phyloP scores from a whole-genome alignment of 2,797 vertebrate species.

The Sebastes iracundus region DNA sequence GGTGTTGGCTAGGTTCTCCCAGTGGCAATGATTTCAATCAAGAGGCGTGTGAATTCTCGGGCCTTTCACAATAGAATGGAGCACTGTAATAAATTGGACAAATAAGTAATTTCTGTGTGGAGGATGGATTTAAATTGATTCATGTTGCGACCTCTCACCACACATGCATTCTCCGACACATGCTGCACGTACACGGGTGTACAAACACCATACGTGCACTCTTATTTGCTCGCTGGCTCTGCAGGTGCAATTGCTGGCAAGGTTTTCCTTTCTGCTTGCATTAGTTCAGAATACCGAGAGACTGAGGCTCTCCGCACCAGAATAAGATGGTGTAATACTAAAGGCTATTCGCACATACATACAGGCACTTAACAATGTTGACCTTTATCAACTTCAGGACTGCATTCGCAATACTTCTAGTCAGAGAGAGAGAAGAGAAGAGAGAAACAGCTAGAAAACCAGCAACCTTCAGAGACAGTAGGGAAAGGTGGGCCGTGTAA shows the following conservation, averaged over 20 bases:
- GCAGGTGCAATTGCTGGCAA: constrained; percentile 20
- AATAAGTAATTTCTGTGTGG: constrained; percentile 78
- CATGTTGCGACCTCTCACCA: constrained; percentile 45
- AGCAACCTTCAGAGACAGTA: constrained; percentile 5
- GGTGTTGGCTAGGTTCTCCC: constrained; percentile 60
- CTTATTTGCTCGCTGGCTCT: background rate
- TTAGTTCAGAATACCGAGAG: constrained; percentile 2
- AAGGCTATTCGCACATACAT: constrained; percentile 43
- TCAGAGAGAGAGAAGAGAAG: constrained; percentile 12
- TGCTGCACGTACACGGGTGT: constrained; percentile 3
- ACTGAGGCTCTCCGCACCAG: background rate
- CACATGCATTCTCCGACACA: constrained; percentile 18
- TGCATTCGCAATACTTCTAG: constrained; percentile 50
- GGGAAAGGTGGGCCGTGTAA: constrained; percentile 15
- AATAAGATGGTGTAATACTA: constrained; percentile 27
- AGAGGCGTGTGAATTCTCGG: constrained; percentile 65
- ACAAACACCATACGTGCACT: background rate
- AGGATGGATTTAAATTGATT: constrained; percentile 78
- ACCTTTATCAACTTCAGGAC: constrained; percentile 60
- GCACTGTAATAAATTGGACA: constrained; percentile 78
- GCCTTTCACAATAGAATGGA: constrained; percentile 65
- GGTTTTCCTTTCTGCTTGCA: constrained; percentile 32
- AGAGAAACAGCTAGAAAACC: background rate
- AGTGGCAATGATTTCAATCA: constrained; percentile 79
- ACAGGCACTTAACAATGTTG: constrained; percentile 55